phyloP scores from a whole-genome alignment of 2,113 vertebrate genomes.

The Oenanthe oenanthe region DNA sequence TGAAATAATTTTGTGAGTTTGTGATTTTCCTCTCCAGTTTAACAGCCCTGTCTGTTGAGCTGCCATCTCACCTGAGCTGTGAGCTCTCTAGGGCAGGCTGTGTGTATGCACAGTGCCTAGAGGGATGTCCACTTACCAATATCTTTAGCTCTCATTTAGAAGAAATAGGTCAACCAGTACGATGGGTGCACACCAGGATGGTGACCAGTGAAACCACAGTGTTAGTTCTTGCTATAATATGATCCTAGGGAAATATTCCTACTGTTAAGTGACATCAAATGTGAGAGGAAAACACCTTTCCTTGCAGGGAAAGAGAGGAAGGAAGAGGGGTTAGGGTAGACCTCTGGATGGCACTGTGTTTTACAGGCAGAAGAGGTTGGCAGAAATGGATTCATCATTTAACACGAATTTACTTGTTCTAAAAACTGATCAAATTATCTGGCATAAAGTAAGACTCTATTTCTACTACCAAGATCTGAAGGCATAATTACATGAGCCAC shows the following conservation, averaged over 20 bases:
- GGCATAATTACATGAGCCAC: conserved; percentile 49
- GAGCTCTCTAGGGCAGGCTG: not conserved
- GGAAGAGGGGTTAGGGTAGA: not conserved
- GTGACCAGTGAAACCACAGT: not conserved
- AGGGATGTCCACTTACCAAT: not conserved
- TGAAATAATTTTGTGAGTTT: not conserved
- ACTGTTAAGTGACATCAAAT: not conserved
- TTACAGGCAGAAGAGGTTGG: not conserved
- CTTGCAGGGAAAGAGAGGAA: not conserved
- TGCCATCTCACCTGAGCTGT: not conserved
- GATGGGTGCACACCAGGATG: not conserved
- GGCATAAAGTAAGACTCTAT: conserved; percentile 19
- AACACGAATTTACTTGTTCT: not conserved
- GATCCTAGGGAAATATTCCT: not conserved
- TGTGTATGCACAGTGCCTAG: not conserved
- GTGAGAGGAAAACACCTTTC: not conserved
- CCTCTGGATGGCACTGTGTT: not conserved
- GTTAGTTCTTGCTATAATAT: not conserved
- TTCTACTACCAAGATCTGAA: conserved; percentile 25
- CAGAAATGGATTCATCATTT: not conserved
- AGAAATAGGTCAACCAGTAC: not conserved
- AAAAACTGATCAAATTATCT: conserved; percentile 17
- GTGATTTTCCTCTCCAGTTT: not conserved
- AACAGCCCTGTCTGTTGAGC: not conserved
- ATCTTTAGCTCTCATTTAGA: not conserved